These are phyloP conservation scores for Orchesella flavescens DNA, from an alignment of 2,888 invertebrate species.

Conservation along the genomic window DNA sequence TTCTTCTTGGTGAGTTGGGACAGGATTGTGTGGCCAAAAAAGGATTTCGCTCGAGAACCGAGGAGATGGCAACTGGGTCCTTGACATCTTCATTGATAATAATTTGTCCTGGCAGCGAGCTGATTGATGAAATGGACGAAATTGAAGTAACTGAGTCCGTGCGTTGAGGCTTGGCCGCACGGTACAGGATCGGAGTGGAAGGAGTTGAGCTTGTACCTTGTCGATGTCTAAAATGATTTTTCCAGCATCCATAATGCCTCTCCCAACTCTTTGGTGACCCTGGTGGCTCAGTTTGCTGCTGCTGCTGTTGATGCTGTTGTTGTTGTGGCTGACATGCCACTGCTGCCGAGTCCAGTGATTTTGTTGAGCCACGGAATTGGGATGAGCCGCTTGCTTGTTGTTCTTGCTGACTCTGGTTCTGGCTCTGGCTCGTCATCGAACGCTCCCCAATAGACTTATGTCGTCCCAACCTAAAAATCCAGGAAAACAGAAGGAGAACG, in stretches of 20 bases:
- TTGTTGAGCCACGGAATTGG: constrained; percentile 53
- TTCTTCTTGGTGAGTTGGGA: constrained; percentile 68
- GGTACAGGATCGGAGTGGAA: constrained; percentile 69
- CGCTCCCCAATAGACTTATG: constrained; percentile 63
- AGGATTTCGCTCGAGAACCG: constrained; percentile 54
- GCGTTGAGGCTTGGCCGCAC: constrained; percentile 63
- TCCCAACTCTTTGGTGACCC: constrained; percentile 67
- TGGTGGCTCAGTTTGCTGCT: constrained; percentile 15
- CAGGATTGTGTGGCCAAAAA: constrained; percentile 68
- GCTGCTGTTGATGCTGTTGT: too few species aligned
- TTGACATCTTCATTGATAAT: constrained; percentile 28
- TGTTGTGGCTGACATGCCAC: neutral
- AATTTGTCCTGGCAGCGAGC: constrained; percentile 68
- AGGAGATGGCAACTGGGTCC: constrained; percentile 9
- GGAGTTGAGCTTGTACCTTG: constrained; percentile 67
- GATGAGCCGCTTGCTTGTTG: constrained; percentile 24
- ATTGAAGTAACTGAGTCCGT: constrained; percentile 71
- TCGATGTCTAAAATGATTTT: constrained; percentile 68
- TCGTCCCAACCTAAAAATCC: constrained; percentile 56
- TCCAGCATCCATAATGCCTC: constrained; percentile 72
- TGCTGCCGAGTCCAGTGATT: constrained; percentile 55
- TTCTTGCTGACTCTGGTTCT: neutral
- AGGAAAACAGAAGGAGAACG: neutral
- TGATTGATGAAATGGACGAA: constrained; percentile 68
- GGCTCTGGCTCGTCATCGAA: constrained; percentile 23